phyloP scores from a whole-genome alignment of 2,888 invertebrate genomes.

The Tridacna gigas region DNA sequence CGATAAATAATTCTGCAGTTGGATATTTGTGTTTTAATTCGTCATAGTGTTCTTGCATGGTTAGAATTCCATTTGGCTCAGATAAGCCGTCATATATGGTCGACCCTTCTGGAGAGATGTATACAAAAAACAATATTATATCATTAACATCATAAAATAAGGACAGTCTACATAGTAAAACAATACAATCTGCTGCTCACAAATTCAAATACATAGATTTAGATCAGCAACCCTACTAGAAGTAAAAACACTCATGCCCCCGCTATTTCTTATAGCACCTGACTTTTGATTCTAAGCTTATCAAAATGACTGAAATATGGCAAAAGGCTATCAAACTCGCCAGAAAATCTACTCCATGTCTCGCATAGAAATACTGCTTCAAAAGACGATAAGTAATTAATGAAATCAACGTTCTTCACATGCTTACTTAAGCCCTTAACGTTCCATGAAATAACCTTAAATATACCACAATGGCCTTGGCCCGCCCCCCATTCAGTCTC shows the following conservation, averaged over 20 bases:
- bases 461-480: conserved; percentile 3
- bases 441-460: conserved; percentile 30
- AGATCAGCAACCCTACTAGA: not conserved
- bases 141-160: too few species aligned
- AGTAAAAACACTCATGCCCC: conserved; percentile 16
- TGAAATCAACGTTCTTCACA: too few species aligned
- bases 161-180: not conserved
- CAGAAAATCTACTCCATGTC: too few species aligned
- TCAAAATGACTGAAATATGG: conserved; percentile 14
- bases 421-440: too few species aligned
- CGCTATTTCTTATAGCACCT: conserved; percentile 2
- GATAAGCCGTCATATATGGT: too few species aligned
- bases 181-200: conserved; percentile 9
- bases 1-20: conserved; percentile 22
- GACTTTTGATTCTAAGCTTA: conserved; percentile 8
- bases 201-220: too few species aligned
- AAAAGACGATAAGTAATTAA: too few species aligned
- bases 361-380: too few species aligned
- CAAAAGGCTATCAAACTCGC: too few species aligned
- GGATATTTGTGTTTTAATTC: conserved; percentile 18
- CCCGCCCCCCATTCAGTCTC: conserved; percentile 1
- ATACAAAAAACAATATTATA: too few species aligned
- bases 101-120: too few species aligned
- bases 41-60: conserved; percentile 19
- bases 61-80: conserved; percentile 32